These are phyloP conservation scores for Coturnix japonica DNA, from an alignment of 2,113 vertebrate genomes.

Conservation along the genomic window DNA sequence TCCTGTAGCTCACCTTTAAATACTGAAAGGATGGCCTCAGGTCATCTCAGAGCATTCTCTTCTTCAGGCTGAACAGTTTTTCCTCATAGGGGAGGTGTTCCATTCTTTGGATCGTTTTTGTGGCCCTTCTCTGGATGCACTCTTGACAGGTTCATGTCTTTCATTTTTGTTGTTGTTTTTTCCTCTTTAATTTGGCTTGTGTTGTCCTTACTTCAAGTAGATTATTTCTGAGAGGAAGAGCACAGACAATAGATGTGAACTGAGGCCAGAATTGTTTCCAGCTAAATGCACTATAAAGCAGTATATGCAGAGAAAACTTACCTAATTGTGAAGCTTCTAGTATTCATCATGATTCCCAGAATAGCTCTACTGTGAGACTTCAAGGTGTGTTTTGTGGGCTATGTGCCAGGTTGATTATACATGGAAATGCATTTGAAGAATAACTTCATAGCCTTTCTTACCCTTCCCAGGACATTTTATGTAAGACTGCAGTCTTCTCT, in stretches of 20 bases:
- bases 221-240: background rate
- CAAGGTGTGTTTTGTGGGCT: conserved; percentile 36
- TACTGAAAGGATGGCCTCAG: no score
- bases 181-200: background rate
- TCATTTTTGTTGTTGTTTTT: background rate
- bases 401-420: background rate
- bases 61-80: no score
- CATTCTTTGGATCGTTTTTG: no score
- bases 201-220: background rate
- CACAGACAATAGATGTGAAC: background rate
- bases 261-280: background rate
- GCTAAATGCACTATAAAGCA: background rate
- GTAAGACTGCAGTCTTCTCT: background rate
- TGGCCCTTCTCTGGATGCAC: no score
- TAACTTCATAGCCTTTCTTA: background rate
- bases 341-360: background rate
- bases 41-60: no score
- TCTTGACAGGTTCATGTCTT: no score
- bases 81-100: no score
- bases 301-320: background rate
- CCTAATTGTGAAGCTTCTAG: conserved; percentile 16
- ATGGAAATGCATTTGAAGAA: background rate
- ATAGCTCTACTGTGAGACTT: conserved; percentile 14
- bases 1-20: no score
- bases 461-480: background rate